Base-by-base conservation (phyloP, 1,140 invertebrate genomes). In the Leptonema lineaticorne region DNA sequence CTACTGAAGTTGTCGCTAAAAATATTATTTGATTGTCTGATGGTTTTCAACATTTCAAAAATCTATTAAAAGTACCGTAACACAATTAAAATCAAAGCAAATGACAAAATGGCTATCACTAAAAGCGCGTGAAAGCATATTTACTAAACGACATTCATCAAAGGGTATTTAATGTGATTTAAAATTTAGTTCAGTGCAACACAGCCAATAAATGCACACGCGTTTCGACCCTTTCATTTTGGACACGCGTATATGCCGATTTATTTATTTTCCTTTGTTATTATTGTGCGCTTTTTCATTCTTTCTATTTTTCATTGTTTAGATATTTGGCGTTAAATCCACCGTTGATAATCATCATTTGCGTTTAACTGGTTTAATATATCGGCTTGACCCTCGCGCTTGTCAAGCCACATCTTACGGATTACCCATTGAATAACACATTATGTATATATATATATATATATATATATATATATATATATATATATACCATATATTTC, bases 361-460 rank as follows among this genome's bases (percentile, higher is more conserved):
- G 46, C 46, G 18, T 48, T 41, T 14, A 9, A 16, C 16, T 26
- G 50, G 27, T 53, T n/a, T n/a, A n/a, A n/a, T n/a, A 26, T 53
- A 53, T 53, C 50, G 50, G 20, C 9, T 22, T 26, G 50, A 53
- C 50, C 50, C 50, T 53, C 50, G 22, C 22, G 20, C 22, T 1
- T 24, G 20, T 9, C 11, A 53, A 26, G 20, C 50, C 50, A 53
- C 50, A 53, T 53, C 50, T 53, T 24, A 53, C 50, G 27, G 50
- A 53, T 53, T 53, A 53, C 18, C 16, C n/a, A n/a, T n/a, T n/a
- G n/a, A n/a, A n/a, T 41, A 41, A 53, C 50, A 24, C 24, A 53
- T 26, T 53, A 24, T 24, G 37, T 41, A 41, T 16, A 16, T 11
- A 16, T 41, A 11, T 41, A n/a, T n/a, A n/a, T n/a, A n/a, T n/a